Evolutionary conservation across 2,113 vertebrate species (phyloP), one percentile per base, ranked within the genome.

Genomic region (Lepidothrix coronata): DNA sequence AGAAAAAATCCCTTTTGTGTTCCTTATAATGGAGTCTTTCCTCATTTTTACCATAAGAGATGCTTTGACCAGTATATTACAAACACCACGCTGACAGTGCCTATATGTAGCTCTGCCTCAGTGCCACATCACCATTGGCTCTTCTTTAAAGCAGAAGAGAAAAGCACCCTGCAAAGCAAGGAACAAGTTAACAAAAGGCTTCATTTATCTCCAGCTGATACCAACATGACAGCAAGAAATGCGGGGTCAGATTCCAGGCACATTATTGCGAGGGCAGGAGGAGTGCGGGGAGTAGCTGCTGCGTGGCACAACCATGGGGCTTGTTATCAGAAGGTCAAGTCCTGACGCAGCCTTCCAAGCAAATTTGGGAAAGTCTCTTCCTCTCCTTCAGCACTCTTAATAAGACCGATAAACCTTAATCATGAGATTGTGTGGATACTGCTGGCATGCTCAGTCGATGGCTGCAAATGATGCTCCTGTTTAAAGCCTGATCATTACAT

Each of bases 141-240:
- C 88, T 61, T 66, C 88, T 92, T 78, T 88, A 81, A 86, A 77
- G 31, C 57, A 86, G 43, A 85, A 74, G 48, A 93, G 63, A 76
- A 88, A 85, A 90, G 55, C 39, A 67, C 55, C 39, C 59, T 18
- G 15, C 48, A 90, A 96, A 88, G 79, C 75, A 86, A 76, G 39
- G 74, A 88, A 83, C 37, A 84, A 93, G 68, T 74, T 94, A 96
- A 94, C 85, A 94, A 88, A 94, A 89, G 74, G 61, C 46, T 88
- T 89, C 70, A 95, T 96, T 96, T 96, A 91, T 91, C 81, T 94
- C 82, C 93, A 88, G 85, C 88, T 95, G 91, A 95, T 96, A 83
- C 75, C 82, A 84, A 80, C 5, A n/a, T 67, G 95, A 91, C 95
- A 93, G 83, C 3, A 14, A 78, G 85, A 96, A 96, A 85, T 28